Evolutionary conservation across 2,113 vertebrate species (phyloP).

Genomic region (Saccopteryx leptura): DNA sequence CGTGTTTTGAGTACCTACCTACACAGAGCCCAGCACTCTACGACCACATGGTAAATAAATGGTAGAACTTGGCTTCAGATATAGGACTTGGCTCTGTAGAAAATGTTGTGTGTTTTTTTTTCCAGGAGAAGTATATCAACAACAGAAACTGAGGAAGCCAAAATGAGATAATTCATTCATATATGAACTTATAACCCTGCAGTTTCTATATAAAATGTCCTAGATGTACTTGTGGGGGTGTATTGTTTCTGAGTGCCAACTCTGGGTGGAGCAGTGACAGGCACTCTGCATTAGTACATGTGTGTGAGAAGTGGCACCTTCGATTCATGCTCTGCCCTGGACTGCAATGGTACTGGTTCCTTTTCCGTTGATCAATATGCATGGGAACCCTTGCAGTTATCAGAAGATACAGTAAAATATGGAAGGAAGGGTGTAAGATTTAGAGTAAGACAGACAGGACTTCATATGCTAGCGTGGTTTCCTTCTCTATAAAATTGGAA

Average conservation of each 20-base stretch:
- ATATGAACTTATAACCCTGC: conserved; percentile 1
- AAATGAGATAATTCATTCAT: not conserved
- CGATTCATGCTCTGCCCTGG: not conserved
- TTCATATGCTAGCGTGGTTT: not conserved
- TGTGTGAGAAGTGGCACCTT: not conserved
- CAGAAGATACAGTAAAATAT: conserved; percentile 4
- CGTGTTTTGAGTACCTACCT: not conserved
- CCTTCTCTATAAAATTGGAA: not conserved
- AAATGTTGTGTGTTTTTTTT: not conserved
- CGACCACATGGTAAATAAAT: not conserved
- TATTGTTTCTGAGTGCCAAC: not conserved
- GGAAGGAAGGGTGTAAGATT: not conserved
- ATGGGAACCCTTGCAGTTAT: conserved; percentile 31
- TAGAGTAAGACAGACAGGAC: not conserved
- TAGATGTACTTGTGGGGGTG: not conserved
- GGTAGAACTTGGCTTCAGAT: not conserved
- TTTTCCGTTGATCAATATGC: conserved; percentile 26
- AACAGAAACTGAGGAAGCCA: conserved; percentile 8
- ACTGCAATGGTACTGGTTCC: not conserved
- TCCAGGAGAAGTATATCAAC: conserved; percentile 1
- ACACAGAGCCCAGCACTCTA: not conserved
- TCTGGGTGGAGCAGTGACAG: not conserved
- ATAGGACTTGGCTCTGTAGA: not conserved
- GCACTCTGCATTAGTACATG: not conserved
- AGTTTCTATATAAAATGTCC: not conserved